Evolutionary conservation across 2,888 invertebrate species (phyloP).

Genomic region (Drosophila kuntzei): DNA sequence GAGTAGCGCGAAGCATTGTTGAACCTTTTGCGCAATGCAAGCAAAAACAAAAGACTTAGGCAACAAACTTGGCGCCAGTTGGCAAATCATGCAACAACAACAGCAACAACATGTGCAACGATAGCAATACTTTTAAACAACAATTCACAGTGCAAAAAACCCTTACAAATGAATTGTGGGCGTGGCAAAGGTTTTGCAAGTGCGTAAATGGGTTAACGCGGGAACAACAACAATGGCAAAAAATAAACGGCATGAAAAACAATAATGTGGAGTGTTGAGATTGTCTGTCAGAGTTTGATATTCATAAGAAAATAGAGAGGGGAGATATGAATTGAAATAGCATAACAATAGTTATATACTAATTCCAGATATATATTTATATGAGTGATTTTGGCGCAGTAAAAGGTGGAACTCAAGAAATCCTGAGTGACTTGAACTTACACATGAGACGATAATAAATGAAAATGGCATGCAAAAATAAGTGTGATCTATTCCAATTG

Average conservation of each 20-base stretch:
- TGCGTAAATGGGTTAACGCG: constrained; percentile 60
- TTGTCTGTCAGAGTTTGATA: background rate
- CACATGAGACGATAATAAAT: constrained; percentile 24
- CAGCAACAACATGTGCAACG: constrained; percentile 10
- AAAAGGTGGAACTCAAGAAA: too few species aligned
- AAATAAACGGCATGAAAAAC: constrained; percentile 4
- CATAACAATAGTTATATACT: too few species aligned
- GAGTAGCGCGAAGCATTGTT: background rate
- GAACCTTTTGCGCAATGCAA: constrained; percentile 64
- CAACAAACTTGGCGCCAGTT: constrained; percentile 78
- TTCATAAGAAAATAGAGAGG: background rate
- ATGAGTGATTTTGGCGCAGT: too few species aligned
- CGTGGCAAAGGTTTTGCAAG: constrained; percentile 43
- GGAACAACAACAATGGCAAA: constrained; percentile 33
- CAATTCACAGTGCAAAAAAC: constrained; percentile 24
- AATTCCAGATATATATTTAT: too few species aligned
- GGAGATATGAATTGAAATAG: background rate
- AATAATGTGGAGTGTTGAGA: constrained; percentile 11
- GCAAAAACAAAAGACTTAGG: constrained; percentile 75
- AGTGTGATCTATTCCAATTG: constrained; percentile 15
- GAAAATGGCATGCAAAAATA: constrained; percentile 48
- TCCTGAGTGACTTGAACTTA: constrained; percentile 34
- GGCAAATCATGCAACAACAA: constrained; percentile 67
- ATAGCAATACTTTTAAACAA: constrained; percentile 32
- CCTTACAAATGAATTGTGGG: constrained; percentile 40